Evolutionary conservation across 2,888 invertebrate species (phyloP).

Genomic region (Tetrapedia diversipes): DNA sequence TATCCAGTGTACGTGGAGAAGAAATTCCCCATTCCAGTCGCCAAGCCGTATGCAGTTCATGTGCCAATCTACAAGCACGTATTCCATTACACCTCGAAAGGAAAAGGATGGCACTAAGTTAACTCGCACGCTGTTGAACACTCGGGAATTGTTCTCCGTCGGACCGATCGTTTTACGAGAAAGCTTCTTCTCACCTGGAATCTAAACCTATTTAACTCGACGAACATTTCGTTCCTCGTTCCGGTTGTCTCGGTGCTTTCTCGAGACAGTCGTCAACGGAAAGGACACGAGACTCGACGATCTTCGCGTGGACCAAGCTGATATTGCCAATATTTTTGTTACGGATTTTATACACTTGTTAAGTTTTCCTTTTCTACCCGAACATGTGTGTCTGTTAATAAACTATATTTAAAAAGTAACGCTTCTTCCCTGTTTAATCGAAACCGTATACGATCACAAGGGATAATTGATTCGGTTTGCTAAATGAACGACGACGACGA

Average conservation of each 20-base stretch:
- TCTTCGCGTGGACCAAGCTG: background rate
- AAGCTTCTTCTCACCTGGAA: slow-evolving; percentile 19
- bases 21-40: slow-evolving; percentile 85
- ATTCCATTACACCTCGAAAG: slow-evolving; percentile 75
- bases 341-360: slow-evolving; percentile 62
- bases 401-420: slow-evolving; percentile 28
- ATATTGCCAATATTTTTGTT: slow-evolving; percentile 50
- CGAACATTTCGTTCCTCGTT: background rate
- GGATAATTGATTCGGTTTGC: background rate
- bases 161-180: slow-evolving; percentile 15
- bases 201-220: slow-evolving; percentile 27
- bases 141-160: slow-evolving; percentile 2
- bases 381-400: slow-evolving; percentile 55
- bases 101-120: slow-evolving; percentile 76
- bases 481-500: too few species aligned
- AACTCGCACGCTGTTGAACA: background rate
- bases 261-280: background rate
- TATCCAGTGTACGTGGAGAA: slow-evolving; percentile 85
- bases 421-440: background rate
- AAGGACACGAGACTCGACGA: background rate
- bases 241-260: background rate
- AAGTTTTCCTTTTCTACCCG: slow-evolving; percentile 54
- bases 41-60: slow-evolving; percentile 85
- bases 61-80: slow-evolving; percentile 85
- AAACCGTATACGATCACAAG: background rate